Evolutionary conservation across 2,888 invertebrate genomes (phyloP), one percentile per base, ranked within the genome.

Genomic region (Lasius fuliginosus): DNA sequence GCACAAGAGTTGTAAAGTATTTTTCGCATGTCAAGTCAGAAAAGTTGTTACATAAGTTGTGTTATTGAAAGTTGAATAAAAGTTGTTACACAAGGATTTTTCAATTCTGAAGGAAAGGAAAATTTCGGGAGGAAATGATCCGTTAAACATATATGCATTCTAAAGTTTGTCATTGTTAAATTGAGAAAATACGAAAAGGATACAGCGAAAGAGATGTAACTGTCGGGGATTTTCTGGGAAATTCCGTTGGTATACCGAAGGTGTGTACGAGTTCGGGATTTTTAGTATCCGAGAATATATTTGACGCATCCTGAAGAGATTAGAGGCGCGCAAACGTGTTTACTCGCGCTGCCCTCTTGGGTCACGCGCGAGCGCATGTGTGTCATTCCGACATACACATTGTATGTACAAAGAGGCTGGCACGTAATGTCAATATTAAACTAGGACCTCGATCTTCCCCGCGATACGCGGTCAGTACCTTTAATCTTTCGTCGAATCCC

Each of bases 391-490:
- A 76, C 62, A 36, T 77, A 71, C 75, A 60, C 75, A 69, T 75
- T 85, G 84, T 89, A 82, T 85, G 83, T 84, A 85, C 85, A 85
- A 85, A 85, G 75, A 84, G 85, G 83, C 71, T 86, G 88, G 86
- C 89, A 89, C 88, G 87, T 89, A 87, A 82, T 85, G 89, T 89
- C 87, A 89, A 89, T 89, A 89, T 89, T 89, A 89, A 88, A 87
- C 83, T 83, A 88, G 89, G 86, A 87, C 88, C 89, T 86, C 85
- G 85, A 89, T 87, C 85, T 82, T 68, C 60, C 62, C 74, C 42
- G 75, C 67, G 85, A 82, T 68, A 85, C 71, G 49, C 49, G 85
- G 68, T 49, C 75, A 75, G 53, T 75, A 75, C 62, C 82, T 75
- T 85, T 82, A 85, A 85, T 82, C 82, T 82, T 85, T 68, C 62